Evolutionary conservation across 2,888 invertebrate species (phyloP), one percentile per base, ranked within the genome.

Genomic region (Drosophila kuntzei): DNA sequence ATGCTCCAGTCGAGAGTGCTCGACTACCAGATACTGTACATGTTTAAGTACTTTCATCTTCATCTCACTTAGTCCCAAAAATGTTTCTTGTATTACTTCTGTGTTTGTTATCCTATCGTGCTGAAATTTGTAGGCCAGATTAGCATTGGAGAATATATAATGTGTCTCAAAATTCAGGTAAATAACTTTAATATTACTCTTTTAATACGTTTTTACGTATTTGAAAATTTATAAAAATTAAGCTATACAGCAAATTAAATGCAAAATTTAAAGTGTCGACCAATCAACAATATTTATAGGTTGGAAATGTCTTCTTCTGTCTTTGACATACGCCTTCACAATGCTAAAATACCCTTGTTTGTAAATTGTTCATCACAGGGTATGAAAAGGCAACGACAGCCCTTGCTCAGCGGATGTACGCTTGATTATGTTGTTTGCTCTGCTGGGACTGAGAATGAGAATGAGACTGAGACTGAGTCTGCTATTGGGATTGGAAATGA

Each of bases 381-480:
- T n/a, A 36, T 7, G 3, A 29, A 18, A 47, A 14, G 22, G 22
- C 49, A n/a, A 34, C 49, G 3, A 20, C 49, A 34, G 34, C 49
- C 22, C 34, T 43, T 29, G 29, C 51, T 37, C 43, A 39, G 60
- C 81, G 80, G 87, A 89, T 89, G 85, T 85, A 77, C 80, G 88
- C 85, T 75, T 85, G 85, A 89, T 85, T 85, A 85, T 85, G 85
- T 89, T 85, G 85, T 85, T 87, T 73, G 59, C 69, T 50, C 54
- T 70, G 65, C 60, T 61, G 67, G 29, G 53, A 54, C 20, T 47
- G 66, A 36, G 47, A 50, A 44, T 44, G 46, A 14, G 27, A 59
- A 44, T 55, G 43, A 12, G 12, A 18, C 6, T 25, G 43, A 16
- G 20, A 47, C 39, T 55, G 37, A 22, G 7, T 34, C 34, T 34